A percentile compares a stretch with the other conserved stretches of the same genome.
These are phyloP conservation scores for Chironomus striatipennis DNA, from an alignment of 1,140 invertebrate species.

Conservation along the genomic window DNA sequence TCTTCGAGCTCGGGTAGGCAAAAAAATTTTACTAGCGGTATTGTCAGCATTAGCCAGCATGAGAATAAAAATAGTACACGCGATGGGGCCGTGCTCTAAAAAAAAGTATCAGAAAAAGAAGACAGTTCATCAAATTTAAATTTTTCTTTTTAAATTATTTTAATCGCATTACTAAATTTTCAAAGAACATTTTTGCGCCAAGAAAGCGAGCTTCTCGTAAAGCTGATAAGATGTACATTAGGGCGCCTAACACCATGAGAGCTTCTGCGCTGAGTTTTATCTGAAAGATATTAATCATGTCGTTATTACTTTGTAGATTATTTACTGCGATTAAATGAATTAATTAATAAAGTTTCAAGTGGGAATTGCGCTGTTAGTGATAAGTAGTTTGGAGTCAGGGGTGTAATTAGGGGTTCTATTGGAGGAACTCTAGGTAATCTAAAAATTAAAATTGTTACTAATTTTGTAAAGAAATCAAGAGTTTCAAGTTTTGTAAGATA, in stretches of 20 bases:
- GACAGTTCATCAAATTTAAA: slow-evolving; percentile 21
- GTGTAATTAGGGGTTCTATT: slow-evolving; percentile 19
- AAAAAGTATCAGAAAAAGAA: slow-evolving; percentile 27
- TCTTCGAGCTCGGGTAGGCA: slow-evolving; percentile 84
- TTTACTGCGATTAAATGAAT: no score
- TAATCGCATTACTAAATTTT: slow-evolving; percentile 65
- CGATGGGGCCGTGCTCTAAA: slow-evolving; percentile 70
- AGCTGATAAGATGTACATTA: slow-evolving; percentile 72
- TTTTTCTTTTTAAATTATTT: not conserved
- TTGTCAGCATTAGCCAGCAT: slow-evolving; percentile 72
- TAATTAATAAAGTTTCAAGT: no score
- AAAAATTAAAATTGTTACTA: no score
- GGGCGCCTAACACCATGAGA: slow-evolving; percentile 61
- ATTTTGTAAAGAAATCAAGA: no score
- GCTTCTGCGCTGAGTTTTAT: slow-evolving; percentile 61
- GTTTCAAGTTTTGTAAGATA: no score
- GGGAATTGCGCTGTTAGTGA: no score
- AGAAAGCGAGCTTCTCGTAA: slow-evolving; percentile 73
- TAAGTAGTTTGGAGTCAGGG: no score
- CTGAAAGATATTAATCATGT: slow-evolving; percentile 30
- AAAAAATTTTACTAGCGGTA: slow-evolving; percentile 73
- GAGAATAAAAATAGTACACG: slow-evolving; percentile 91
- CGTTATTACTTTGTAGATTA: no score
- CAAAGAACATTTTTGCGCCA: slow-evolving; percentile 80
- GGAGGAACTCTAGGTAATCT: no score